Percentiles rank a stretch among this genome's conserved stretches.
phyloP scores from a whole-genome alignment of 1,140 invertebrate genomes.

The Drosophila teissieri region DNA sequence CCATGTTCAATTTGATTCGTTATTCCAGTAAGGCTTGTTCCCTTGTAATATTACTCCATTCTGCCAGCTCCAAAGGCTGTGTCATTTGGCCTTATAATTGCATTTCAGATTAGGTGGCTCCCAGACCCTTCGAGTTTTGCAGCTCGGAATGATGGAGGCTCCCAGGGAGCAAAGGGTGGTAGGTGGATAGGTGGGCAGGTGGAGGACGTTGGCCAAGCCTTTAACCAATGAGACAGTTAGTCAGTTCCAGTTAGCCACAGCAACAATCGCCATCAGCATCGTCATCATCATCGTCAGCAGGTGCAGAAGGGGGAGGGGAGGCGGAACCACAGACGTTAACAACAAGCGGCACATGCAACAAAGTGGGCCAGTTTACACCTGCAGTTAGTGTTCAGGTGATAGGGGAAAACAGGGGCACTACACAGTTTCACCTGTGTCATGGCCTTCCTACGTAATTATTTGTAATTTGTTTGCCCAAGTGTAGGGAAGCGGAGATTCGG shows the following conservation, averaged over 20 bases:
- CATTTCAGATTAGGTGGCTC: conserved; percentile 66
- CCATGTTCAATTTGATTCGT: not conserved
- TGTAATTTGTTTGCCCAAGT: conserved; percentile 79
- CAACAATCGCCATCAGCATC: conserved; percentile 36
- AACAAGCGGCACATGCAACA: conserved; percentile 61
- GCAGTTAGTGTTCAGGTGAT: conserved; percentile 46
- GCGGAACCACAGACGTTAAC: conserved; percentile 31
- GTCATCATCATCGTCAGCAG: conserved; percentile 32
- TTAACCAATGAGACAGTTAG: conserved; percentile 43
- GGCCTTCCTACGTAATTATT: conserved; percentile 69
- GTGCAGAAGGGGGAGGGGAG: not conserved
- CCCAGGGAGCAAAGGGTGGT: not conserved
- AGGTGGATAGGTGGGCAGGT: not conserved
- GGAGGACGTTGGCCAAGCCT: conserved; percentile 6
- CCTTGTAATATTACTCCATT: not conserved
- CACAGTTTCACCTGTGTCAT: conserved; percentile 43
- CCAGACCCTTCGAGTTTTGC: conserved; percentile 5
- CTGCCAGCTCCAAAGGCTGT: conserved; percentile 11
- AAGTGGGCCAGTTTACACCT: conserved; percentile 66
- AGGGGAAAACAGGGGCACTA: not conserved
- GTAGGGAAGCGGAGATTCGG: conserved; percentile 42
- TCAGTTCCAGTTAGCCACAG: conserved; percentile 59
- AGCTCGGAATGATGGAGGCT: not conserved
- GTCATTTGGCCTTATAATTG: conserved; percentile 66
- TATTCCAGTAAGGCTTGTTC: not conserved